Percentiles rank a stretch among this genome's conserved stretches.
Evolutionary conservation across 2,113 vertebrate species (phyloP).

Genomic region (cattle (Bos taurus)): DNA sequence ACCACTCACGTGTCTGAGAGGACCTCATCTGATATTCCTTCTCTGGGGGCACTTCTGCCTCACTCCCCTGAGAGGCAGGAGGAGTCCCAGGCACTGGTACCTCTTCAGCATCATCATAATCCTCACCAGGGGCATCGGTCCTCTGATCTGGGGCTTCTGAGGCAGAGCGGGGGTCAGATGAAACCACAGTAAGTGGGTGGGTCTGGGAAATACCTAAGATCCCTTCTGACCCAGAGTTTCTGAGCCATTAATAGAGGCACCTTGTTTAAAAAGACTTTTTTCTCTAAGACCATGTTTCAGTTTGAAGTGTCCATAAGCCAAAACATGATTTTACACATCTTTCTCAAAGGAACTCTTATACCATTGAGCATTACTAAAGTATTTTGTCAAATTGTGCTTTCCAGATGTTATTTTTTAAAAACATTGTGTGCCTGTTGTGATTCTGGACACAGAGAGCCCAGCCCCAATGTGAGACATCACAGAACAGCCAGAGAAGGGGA

Average conservation of each 20-base stretch:
- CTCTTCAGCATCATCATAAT: background rate
- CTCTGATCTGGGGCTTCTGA: background rate
- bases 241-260: accelerated
- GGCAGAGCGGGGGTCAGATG: background rate
- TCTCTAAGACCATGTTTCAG: background rate
- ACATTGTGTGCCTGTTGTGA: background rate
- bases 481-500: background rate
- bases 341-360: background rate
- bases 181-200: background rate
- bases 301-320: background rate
- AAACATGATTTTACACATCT: background rate
- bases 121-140: background rate
- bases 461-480: background rate
- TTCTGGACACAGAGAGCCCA: background rate
- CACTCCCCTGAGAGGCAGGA: accelerated
- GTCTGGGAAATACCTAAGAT: background rate
- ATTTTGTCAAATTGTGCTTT: background rate
- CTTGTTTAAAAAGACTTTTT: background rate
- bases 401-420: background rate
- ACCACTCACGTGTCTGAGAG: background rate
- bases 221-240: background rate
- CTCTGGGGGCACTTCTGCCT: background rate
- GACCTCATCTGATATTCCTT: background rate
- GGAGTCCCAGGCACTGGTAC: background rate
- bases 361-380: background rate